Evolutionary conservation across 1,140 invertebrate species (phyloP), one percentile per base, ranked within the genome.

Genomic region (Spodoptera frugiperda): DNA sequence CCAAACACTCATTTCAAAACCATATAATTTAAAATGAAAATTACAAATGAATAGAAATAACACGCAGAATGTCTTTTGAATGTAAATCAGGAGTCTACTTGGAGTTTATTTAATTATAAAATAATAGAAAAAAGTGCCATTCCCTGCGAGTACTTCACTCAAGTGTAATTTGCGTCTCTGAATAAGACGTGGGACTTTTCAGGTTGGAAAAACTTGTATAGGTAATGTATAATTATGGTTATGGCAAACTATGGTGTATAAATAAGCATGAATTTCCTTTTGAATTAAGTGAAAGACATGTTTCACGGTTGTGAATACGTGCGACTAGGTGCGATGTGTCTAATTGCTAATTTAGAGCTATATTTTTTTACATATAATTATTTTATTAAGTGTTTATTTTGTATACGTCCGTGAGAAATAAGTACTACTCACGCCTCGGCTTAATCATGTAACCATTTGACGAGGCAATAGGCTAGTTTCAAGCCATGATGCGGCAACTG

Each of bases 101-200:
- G 76, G 76, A 81, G 80, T 83, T 87, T 83, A 88, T 87, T 86
- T 85, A 88, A 88, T 89, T 84, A 87, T 83, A 83, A 80, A 82
- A 85, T 85, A 85, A 84, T 85, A 82, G 79, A 83, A 78, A 65
- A 25, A 75, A 19, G 59, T 65, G 17, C 21, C 21, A 63, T 59
- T 74, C 55, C 55, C 46, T 9, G 57, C 44, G n/a, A 21, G 53
- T 48, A 39, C 46, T 75, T 44, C n/a, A 19, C 25, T 53, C 9
- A 25, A 53, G 72, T 53, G 12, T 54, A 63, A 75, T 75, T 75
- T 65, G 48, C 33, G 4, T 48, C 15, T 25, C 46, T 63, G 55
- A 74, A 74, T 61, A 53, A 74, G 55, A 63, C 12, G 39, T 63
- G 57, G 17, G 25, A 61, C 30, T 73, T 48, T 73, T 61, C 11